Percentiles rank a stretch among this genome's conserved stretches.
Conservation (phyloP, 2,888 invertebrate species). For the Allolobophora icterica region DNA sequence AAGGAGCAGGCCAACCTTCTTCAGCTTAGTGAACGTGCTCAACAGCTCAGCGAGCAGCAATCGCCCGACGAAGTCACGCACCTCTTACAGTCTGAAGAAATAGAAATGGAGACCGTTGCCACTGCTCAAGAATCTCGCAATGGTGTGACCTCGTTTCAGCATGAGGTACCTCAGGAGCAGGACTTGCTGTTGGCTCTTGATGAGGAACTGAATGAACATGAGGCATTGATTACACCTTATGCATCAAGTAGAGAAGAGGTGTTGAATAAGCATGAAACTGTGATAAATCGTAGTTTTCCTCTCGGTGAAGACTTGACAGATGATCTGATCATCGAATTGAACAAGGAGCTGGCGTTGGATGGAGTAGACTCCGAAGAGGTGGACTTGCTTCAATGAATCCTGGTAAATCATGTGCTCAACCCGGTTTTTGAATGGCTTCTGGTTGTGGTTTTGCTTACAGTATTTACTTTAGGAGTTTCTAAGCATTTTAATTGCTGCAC, state of each 20-base stretch:
- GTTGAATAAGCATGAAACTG: not conserved
- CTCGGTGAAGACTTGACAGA: not conserved
- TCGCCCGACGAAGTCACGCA: not conserved
- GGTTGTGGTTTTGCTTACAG: not conserved
- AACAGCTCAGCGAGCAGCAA: not conserved
- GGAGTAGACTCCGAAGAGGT: not conserved
- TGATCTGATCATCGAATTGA: not conserved
- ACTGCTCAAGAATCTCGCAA: not conserved
- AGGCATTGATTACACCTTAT: not conserved
- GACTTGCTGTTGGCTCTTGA: not conserved
- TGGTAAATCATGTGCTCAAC: slow-evolving; percentile 17
- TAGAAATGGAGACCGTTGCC: slow-evolving; percentile 7
- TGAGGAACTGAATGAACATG: not conserved
- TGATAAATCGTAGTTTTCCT: not conserved
- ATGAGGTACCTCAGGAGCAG: not conserved
- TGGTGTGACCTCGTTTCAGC: not conserved
- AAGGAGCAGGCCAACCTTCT: slow-evolving; percentile 49
- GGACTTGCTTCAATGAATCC: not conserved
- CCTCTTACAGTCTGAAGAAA: slow-evolving; percentile 10
- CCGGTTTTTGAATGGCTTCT: not conserved
- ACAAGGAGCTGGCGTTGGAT: not conserved
- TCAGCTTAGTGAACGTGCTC: slow-evolving; percentile 24
- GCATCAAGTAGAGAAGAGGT: not conserved
- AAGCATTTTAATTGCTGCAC: too few relatives aligned
- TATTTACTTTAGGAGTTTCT: not conserved